These are phyloP conservation scores for Littorina saxatilis DNA, from an alignment of 1,140 invertebrate genomes.

Conservation along the genomic window DNA sequence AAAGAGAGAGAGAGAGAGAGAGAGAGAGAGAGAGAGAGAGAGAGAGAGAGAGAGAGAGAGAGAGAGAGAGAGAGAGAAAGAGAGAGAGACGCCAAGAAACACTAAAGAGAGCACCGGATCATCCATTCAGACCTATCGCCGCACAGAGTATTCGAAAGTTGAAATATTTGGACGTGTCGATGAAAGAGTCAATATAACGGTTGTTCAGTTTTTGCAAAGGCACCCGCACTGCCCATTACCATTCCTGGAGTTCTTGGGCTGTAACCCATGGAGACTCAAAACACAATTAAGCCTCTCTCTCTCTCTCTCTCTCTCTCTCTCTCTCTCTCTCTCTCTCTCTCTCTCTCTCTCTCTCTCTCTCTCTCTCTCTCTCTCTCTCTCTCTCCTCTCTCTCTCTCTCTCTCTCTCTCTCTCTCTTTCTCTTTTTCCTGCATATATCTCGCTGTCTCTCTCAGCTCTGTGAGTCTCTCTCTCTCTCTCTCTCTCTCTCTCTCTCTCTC, in stretches of 20 bases:
- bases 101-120: not conserved
- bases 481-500: conserved; percentile 12
- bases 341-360: too few relatives aligned
- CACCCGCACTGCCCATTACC: too few relatives aligned
- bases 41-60: conserved; percentile 15
- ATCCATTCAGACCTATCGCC: not conserved
- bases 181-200: too few relatives aligned
- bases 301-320: too few relatives aligned
- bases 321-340: too few relatives aligned
- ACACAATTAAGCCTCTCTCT: too few relatives aligned
- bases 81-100: not conserved
- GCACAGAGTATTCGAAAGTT: too few relatives aligned
- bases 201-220: too few relatives aligned
- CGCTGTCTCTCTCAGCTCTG: not conserved
- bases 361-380: not conserved
- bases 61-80: conserved; percentile 3
- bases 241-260: too few relatives aligned
- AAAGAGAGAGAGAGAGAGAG: conserved; percentile 8
- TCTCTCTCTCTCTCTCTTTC: not conserved
- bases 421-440: not conserved
- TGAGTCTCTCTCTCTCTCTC: not conserved
- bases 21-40: conserved; percentile 12
- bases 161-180: too few relatives aligned
- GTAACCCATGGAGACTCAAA: too few relatives aligned
- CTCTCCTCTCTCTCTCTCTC: not conserved